A percentile compares a stretch with the other conserved stretches of the same genome.
Conservation (phyloP, 2,888 invertebrate species). For the Lasioglossum marginatum region DNA sequence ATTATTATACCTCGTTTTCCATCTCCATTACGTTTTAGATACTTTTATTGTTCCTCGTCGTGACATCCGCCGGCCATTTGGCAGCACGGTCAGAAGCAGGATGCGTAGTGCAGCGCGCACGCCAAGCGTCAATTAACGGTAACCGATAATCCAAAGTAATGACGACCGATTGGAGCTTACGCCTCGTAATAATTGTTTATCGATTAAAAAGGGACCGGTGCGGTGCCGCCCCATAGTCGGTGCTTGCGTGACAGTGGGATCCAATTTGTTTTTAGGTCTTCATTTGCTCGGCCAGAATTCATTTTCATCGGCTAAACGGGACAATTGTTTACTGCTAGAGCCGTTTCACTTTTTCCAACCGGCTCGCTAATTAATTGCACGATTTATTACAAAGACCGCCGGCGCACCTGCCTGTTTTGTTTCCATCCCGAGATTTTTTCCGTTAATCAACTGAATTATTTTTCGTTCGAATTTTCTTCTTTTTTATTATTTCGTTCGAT, state of each 20-base stretch:
- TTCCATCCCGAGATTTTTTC: background rate
- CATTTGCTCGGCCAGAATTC: constrained; percentile 12
- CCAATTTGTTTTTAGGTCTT: constrained; percentile 35
- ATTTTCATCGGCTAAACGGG: background rate
- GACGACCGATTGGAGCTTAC: constrained; percentile 63
- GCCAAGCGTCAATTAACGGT: constrained; percentile 62
- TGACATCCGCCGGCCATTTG: constrained; percentile 44
- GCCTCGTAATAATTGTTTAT: constrained; percentile 64
- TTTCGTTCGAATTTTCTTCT: background rate
- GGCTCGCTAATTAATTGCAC: background rate
- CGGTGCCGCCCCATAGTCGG: constrained; percentile 9
- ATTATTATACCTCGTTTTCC: constrained; percentile 31
- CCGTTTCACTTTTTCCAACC: background rate
- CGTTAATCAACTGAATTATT: background rate
- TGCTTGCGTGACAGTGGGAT: constrained; percentile 40
- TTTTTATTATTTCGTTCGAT: background rate
- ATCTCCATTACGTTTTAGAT: constrained; percentile 49
- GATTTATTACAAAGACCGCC: background rate
- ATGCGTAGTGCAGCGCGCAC: constrained; percentile 41
- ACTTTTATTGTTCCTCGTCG: constrained; percentile 52
- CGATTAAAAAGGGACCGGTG: constrained; percentile 55
- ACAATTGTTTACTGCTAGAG: constrained; percentile 8
- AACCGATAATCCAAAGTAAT: constrained; percentile 66
- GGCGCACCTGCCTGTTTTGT: background rate
- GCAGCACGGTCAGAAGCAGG: constrained; percentile 43